Base-by-base conservation (phyloP, 1,140 invertebrate genomes). In the Stegodyphus mimosarum region DNA sequence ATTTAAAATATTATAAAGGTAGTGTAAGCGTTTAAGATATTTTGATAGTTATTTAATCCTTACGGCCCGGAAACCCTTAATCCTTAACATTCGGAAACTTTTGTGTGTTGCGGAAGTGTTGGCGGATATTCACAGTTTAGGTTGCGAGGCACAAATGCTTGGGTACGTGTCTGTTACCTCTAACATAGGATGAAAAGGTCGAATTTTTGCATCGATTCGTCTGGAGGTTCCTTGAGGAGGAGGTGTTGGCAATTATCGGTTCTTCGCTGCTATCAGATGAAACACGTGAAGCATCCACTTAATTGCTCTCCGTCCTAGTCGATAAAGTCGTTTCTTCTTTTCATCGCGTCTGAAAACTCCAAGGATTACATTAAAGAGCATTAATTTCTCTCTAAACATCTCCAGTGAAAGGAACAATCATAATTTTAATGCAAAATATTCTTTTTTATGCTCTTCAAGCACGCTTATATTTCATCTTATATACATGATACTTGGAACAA, bases 191-290 rank as follows among this genome's bases (percentile, higher is more conserved):
- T 66, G n/a, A 64, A 17, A 51, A 48, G 74, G 60, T 76, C 74
- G 60, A 76, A 66, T 64, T 66, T 76, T 76, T 66, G 60, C 63
- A 76, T 76, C 74, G 74, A 76, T 76, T 67, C 33, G 11, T 49
- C 7, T 49, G 74, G 53, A 76, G 60, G 74, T 51, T 64, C 11
- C 72, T 74, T 48, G 52, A 60, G 60, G 72, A 48, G 60, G 52
- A 79, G 77, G 66, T 70, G 77, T 79, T 79, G 60, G 77, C 66
- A 79, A 79, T 79, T 79, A 79, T 70, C 77, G 51, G 77, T 52
- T 79, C 50, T 66, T 69, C n/a, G 66, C 76, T 67, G 10, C 64
- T 70, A 79, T 79, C 67, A 79, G 60, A 79, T 70, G 77, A 52
- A 79, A 70, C 9, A 64, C 49, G 66, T 67, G 64, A 17, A 60